Base-by-base conservation (phyloP, 2,113 vertebrate species). In the Psammodynastes pulverulentus region DNA sequence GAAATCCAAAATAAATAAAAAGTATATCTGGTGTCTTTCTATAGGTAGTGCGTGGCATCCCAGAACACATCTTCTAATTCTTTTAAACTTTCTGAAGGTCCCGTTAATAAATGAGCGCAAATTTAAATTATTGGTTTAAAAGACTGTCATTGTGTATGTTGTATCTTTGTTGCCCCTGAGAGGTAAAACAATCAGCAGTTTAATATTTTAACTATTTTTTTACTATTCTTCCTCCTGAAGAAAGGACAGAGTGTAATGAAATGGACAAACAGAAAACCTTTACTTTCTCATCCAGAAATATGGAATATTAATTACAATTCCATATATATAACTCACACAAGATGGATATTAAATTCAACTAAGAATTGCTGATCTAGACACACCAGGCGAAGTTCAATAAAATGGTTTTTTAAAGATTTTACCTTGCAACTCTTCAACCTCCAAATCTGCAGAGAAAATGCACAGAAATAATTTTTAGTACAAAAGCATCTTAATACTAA, bases 391-490 rank as follows among this genome's bases (percentile, higher is more conserved):
- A 72, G 29, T 29, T 34, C 9, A 58, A 48, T 21, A 58, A 49
- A 89, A 34, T 9, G 2, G 3, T 79, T 91, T 24, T 58, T 58
- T 79, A 89, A 91, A 89, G 0, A 88, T 94, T 95, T 96, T 88
- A 96, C 96, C 96, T 96, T 93, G 95, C 91, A 97, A 39, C 89
- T 97, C 95, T 89, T 96, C 84, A 92, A 96, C 84, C 0, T 95
- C 87, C 92, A 97, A 91, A 94, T 96, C 96, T 97, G 96, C 92
- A 91, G 56, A 95, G 23, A 91, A 87, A 93, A 58, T 93, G 93
- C 46, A 95, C 1, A 95, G 34, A 79, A 21, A 19, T 85, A 34
- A 94, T 34, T 89, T n/a, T 12, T 62, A 29, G 4, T 89, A 21
- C n/a, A 92, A 85, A 24, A 21, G 2, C 48, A 7, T 89, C 29